Percentiles rank a stretch among this genome's conserved stretches.
These are phyloP conservation scores for Otus sunia DNA, from an alignment of 2,113 vertebrate genomes.

Conservation along the genomic window DNA sequence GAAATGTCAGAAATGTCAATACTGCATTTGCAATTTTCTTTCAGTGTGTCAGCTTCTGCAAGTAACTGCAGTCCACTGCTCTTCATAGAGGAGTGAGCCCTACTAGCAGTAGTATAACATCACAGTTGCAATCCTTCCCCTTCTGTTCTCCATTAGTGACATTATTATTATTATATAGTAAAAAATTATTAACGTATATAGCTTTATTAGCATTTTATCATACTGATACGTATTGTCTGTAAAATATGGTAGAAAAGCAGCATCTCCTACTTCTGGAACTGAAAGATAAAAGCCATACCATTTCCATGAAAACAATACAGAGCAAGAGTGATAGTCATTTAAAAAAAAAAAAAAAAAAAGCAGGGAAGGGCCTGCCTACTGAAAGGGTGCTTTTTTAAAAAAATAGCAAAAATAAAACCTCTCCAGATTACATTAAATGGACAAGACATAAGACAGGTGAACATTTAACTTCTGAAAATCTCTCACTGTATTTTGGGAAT, in stretches of 20 bases:
- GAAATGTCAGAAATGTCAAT: not conserved
- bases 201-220: not conserved
- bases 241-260: not conserved
- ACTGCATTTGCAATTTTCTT: not conserved
- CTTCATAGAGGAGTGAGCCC: not conserved
- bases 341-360: not conserved
- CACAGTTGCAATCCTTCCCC: not conserved
- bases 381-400: not conserved
- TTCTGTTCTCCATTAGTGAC: not conserved
- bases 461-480: not conserved
- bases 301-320: not conserved
- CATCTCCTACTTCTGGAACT: not conserved
- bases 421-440: not conserved
- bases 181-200: not conserved
- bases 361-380: not conserved
- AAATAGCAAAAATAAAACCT: not conserved
- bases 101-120: not conserved
- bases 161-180: not conserved
- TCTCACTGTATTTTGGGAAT: not conserved
- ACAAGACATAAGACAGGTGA: not conserved
- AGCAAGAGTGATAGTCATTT: not conserved
- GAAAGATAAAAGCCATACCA: fast-evolving
- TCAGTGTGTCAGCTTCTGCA: not conserved
- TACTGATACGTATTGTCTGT: not conserved
- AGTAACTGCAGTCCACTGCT: not conserved